These are phyloP conservation scores for Xyliphius kryptos DNA, from an alignment of 2,113 vertebrate genomes.

Conservation along the genomic window DNA sequence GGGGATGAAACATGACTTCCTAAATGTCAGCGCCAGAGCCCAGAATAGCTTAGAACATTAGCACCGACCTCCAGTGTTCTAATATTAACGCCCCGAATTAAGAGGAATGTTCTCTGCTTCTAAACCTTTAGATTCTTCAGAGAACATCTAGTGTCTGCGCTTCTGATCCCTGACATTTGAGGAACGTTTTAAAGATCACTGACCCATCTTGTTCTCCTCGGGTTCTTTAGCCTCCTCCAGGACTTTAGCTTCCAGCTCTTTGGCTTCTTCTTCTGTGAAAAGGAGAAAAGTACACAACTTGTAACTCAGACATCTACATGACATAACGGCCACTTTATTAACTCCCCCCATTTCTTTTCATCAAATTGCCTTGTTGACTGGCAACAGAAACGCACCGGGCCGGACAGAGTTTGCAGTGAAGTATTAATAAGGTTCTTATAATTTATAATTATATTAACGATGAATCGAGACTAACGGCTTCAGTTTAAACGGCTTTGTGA, in stretches of 20 bases:
- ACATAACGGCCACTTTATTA: no score
- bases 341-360: no score
- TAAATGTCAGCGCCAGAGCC: constrained; percentile 6
- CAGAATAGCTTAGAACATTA: constrained; percentile 29
- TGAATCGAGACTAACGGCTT: no score
- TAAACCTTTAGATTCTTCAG: neutral
- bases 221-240: constrained; percentile 62
- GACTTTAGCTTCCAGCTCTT: constrained; percentile 67
- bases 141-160: no score
- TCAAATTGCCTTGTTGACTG: no score
- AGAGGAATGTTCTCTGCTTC: neutral
- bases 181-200: constrained; percentile 39
- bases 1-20: constrained; percentile 18
- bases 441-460: no score
- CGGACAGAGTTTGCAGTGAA: no score
- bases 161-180: neutral
- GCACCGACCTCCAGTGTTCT: constrained; percentile 7
- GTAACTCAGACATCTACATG: no score
- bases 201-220: constrained; percentile 81
- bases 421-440: no score
- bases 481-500: no score
- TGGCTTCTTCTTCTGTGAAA: constrained; percentile 74
- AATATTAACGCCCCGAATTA: no score
- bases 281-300: neutral
- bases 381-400: no score